Conservation (phyloP, 2,797 vertebrate genomes). For the Antrozous pallidus region DNA sequence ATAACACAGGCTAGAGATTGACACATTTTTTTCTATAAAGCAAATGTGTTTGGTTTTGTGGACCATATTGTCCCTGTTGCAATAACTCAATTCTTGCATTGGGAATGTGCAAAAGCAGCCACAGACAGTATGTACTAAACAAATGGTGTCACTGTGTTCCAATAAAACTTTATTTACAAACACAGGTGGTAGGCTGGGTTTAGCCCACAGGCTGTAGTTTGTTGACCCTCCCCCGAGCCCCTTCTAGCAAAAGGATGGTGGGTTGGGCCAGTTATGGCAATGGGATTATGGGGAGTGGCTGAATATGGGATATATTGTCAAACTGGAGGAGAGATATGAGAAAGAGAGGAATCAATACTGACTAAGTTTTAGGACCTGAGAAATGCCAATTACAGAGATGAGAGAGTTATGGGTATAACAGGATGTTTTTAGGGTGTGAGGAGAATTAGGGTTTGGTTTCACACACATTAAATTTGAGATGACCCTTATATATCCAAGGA, state of each 20-base stretch:
- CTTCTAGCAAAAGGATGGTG: neutral
- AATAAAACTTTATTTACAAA: conserved; percentile 56
- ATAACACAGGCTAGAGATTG: neutral
- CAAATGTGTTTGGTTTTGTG: neutral
- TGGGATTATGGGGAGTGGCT: neutral
- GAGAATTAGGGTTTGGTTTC: neutral
- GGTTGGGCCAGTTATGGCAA: neutral
- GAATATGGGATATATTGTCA: neutral
- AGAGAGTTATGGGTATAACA: neutral
- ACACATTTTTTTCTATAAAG: neutral
- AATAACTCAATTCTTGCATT: neutral
- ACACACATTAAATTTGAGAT: neutral
- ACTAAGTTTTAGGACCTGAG: neutral
- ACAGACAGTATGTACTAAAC: neutral
- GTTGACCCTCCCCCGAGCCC: neutral
- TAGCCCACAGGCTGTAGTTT: neutral
- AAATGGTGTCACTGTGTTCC: neutral
- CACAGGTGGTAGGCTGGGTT: neutral
- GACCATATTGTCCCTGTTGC: neutral
- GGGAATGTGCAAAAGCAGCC: neutral
- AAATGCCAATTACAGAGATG: neutral
- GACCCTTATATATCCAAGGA: neutral
- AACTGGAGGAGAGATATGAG: neutral
- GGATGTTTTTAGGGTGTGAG: neutral
- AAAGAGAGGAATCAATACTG: neutral